Evolutionary conservation across 1,140 invertebrate genomes (phyloP), one percentile per base, ranked within the genome.

Genomic region (Ostrea denselamellosa): DNA sequence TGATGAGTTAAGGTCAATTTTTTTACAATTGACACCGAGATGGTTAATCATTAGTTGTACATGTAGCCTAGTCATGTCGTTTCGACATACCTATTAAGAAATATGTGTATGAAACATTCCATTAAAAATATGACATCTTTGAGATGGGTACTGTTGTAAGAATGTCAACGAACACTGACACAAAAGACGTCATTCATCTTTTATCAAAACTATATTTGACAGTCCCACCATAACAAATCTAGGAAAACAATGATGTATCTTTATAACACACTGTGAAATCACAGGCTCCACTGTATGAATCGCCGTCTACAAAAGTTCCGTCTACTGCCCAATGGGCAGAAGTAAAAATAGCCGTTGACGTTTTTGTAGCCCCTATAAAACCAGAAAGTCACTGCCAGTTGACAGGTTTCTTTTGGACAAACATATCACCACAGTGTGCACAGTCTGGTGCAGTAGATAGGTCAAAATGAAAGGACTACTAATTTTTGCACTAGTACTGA

Each of bases 391-490:
- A 77, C 25, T 28, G 68, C n/a, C n/a, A n/a, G 14, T 62, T 62
- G 58, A 14, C 22, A 77, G 68, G 68, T 77, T 12, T 28, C 14
- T 14, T 14, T 77, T 14, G 68, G 68, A 77, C 68, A 77, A 25
- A 9, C 68, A 77, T 44, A 44, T 77, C 68, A 77, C 68, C 25
- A 28, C 25, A 77, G 8, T 77, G 68, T 34, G 68, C 68, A 62
- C n/a, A 77, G 68, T 28, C 28, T 77, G 25, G 28, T 77, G 68
- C 68, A 19, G 14, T 77, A 77, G 68, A 77, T 28, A 77, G 28
- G 22, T 77, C 65, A 77, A 77, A 77, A 77, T 77, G 68, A 77
- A 77, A 77, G 68, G 68, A 77, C 25, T 77, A 77, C 28, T 77
- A 34, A 34, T 77, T 77, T 77, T 77, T 14, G 68, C 68, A 77